These are phyloP conservation scores for Trinectes maculatus DNA, from an alignment of 2,113 vertebrate genomes.

Conservation along the genomic window DNA sequence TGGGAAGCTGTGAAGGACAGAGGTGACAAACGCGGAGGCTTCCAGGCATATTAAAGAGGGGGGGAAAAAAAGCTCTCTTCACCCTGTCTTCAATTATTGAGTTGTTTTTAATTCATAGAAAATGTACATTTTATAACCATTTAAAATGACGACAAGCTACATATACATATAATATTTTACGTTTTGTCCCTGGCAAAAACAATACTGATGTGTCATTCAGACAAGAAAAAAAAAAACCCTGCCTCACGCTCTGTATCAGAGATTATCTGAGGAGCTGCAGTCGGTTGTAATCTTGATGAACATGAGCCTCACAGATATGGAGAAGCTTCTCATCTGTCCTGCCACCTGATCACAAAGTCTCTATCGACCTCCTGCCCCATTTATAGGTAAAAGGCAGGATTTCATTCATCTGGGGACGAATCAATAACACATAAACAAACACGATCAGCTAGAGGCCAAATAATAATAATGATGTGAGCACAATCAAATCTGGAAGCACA, in stretches of 20 bases:
- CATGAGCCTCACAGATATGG: slow-evolving; percentile 29
- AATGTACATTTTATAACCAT: not conserved
- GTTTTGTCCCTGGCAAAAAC: not conserved
- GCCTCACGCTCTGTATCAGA: not conserved
- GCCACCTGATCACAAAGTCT: not conserved
- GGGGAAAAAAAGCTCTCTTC: not conserved
- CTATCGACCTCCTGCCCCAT: not conserved
- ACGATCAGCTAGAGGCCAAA: not conserved
- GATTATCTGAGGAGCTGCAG: slow-evolving; percentile 5
- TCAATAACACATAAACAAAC: not conserved
- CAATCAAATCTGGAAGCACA: not conserved
- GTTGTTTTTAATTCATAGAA: not conserved
- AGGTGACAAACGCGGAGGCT: slow-evolving; percentile 4
- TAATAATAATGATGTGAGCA: not conserved
- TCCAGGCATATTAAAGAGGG: slow-evolving; percentile 19
- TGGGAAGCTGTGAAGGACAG: slow-evolving; percentile 34
- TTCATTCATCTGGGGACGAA: not conserved
- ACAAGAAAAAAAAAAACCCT: not conserved
- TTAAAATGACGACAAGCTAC: not conserved
- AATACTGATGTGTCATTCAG: not conserved
- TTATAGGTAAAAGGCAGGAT: not conserved
- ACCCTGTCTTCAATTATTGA: not conserved
- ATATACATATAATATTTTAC: not conserved
- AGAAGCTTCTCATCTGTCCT: slow-evolving; percentile 20
- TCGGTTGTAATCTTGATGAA: slow-evolving; percentile 36